Percentiles rank a stretch among this genome's conserved stretches.
These are phyloP conservation scores for Drosophila anomalata DNA, from an alignment of 2,888 invertebrate genomes.

Conservation along the genomic window DNA sequence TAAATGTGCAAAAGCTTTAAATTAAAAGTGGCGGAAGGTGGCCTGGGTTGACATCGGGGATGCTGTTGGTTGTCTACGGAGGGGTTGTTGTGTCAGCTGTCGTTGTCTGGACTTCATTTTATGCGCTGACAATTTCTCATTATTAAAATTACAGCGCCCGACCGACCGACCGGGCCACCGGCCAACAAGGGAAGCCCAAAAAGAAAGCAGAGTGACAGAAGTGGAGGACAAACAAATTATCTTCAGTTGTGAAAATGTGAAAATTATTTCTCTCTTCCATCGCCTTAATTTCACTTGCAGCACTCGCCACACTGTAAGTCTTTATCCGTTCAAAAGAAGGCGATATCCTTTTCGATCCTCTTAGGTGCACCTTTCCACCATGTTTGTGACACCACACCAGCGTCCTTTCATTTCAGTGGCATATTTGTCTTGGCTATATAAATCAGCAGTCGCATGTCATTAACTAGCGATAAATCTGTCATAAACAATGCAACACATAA, in stretches of 20 bases:
- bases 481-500: slow-evolving; percentile 78
- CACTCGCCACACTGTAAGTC: neutral
- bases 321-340: neutral
- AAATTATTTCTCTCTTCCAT: slow-evolving; percentile 16
- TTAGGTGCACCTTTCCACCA: slow-evolving; percentile 17
- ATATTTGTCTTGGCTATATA: slow-evolving; percentile 54
- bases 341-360: slow-evolving; percentile 26
- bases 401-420: slow-evolving; percentile 28
- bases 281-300: neutral
- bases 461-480: slow-evolving; percentile 77
- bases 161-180: slow-evolving; percentile 37
- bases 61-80: neutral
- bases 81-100: slow-evolving; percentile 63
- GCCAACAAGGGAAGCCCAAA: slow-evolving; percentile 45
- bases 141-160: slow-evolving; percentile 72
- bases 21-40: slow-evolving; percentile 47
- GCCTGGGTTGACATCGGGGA: neutral
- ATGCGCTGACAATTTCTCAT: slow-evolving; percentile 79
- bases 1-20: slow-evolving; percentile 74
- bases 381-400: neutral
- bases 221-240: slow-evolving; percentile 13
- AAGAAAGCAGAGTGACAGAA: slow-evolving; percentile 42
- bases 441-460: slow-evolving; percentile 71
- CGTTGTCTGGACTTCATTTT: slow-evolving; percentile 72
- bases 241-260: slow-evolving; percentile 27